phyloP scores from a whole-genome alignment of 2,113 vertebrate genomes.

The Ammodytes marinus region DNA sequence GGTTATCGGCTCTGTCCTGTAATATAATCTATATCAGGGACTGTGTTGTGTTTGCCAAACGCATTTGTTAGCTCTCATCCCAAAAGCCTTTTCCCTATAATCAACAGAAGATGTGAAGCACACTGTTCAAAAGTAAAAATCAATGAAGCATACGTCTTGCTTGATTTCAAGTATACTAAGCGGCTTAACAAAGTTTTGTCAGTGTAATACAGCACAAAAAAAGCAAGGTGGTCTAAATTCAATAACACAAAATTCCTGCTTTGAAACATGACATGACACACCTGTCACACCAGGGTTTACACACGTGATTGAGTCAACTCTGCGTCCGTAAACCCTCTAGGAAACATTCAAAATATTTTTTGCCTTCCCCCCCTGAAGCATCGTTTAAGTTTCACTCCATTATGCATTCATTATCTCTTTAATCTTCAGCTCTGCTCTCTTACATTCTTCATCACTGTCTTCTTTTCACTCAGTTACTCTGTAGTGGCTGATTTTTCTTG shows the following conservation, averaged over 20 bases:
- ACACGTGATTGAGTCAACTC: background rate
- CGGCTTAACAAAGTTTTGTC: no score
- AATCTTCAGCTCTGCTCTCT: background rate
- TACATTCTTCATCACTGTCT: background rate
- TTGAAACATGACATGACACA: no score
- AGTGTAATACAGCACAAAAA: no score
- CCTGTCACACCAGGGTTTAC: background rate
- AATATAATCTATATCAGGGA: background rate
- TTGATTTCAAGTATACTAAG: no score
- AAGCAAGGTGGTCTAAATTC: no score
- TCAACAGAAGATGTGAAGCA: no score
- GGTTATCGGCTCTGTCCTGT: background rate
- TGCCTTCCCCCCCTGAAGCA: background rate
- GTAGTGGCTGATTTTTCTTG: background rate
- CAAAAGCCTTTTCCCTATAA: no score
- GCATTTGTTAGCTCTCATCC: background rate
- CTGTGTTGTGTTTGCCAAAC: background rate
- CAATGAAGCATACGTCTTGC: no score
- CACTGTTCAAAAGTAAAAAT: no score
- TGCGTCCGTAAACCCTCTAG: no score
- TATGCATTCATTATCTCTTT: background rate
- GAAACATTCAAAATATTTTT: background rate
- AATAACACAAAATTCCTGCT: no score
- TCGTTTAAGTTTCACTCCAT: background rate
- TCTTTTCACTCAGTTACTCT: background rate